A percentile compares a stretch with the other conserved stretches of the same genome.
phyloP scores from a whole-genome alignment of 2,888 invertebrate species.

The Clostera curtula region DNA sequence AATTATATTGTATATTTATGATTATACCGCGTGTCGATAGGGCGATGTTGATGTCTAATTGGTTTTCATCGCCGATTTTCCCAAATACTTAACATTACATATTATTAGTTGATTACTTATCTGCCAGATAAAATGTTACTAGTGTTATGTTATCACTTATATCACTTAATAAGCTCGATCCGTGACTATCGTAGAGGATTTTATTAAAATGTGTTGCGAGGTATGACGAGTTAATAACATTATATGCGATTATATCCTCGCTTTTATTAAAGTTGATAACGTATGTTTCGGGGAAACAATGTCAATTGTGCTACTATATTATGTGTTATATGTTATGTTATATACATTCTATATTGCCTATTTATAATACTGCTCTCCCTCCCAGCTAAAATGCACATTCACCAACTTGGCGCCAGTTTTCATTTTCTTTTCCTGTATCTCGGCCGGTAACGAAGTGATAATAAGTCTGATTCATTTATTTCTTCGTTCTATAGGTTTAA shows the following conservation, averaged over 20 bases:
- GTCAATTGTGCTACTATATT: slow-evolving; percentile 20
- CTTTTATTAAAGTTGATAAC: slow-evolving; percentile 26
- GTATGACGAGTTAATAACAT: slow-evolving; percentile 21
- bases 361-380: no score
- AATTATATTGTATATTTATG: slow-evolving; percentile 19
- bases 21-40: slow-evolving; percentile 4
- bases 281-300: slow-evolving; percentile 9
- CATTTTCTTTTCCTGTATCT: no score
- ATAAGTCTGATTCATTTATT: no score
- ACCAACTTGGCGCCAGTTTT: no score
- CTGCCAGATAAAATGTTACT: slow-evolving; percentile 16
- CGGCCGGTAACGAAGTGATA: no score
- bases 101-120: slow-evolving; percentile 34
- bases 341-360: no score
- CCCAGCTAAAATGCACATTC: no score
- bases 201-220: slow-evolving; percentile 34
- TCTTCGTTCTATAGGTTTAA: no score
- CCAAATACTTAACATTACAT: slow-evolving; percentile 25
- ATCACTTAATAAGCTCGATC: slow-evolving; percentile 28
- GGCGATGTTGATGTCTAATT: slow-evolving; percentile 15
- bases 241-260: slow-evolving; percentile 26
- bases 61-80: slow-evolving; percentile 5
- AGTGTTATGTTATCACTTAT: slow-evolving; percentile 23
- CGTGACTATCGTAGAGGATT: slow-evolving; percentile 21
- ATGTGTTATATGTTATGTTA: no score